Evolutionary conservation across 2,113 vertebrate genomes (phyloP).

Genomic region (Vicugna pacos): DNA sequence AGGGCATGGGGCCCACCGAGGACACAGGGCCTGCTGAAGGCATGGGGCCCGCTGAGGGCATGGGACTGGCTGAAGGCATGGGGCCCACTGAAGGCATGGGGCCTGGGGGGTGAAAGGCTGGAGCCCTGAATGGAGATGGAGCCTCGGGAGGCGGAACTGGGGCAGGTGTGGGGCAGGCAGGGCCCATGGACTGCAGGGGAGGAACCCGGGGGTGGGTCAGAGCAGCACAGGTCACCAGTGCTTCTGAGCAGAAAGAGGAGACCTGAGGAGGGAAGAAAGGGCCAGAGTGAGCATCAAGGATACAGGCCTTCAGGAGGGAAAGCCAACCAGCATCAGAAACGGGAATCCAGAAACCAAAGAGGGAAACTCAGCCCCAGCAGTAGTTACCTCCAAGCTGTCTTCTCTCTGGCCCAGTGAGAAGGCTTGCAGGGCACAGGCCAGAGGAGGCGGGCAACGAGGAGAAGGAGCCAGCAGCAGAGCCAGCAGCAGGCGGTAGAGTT

Average conservation of each 20-base stretch:
- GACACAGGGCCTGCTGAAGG: conserved; percentile 84
- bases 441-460: conserved; percentile 90
- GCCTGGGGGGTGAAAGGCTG: conserved; percentile 86
- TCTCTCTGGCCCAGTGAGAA: conserved; percentile 90
- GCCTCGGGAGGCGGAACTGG: conserved; percentile 64
- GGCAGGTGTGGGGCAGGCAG: conserved; percentile 56
- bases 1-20: neutral
- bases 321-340: neutral
- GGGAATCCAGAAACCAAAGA: neutral
- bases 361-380: rapidly evolving
- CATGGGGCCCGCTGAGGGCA: conserved; percentile 75
- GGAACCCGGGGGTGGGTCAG: conserved; percentile 92
- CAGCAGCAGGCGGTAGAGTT: conserved; percentile 91
- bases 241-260: conserved; percentile 92
- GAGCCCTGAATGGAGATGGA: conserved; percentile 76
- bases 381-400: conserved; percentile 88
- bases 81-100: conserved; percentile 76
- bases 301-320: rapidly evolving
- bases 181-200: conserved; percentile 88
- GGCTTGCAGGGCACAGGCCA: conserved; percentile 91
- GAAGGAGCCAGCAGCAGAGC: conserved; percentile 91
- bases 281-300: neutral
- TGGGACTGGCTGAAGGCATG: neutral
- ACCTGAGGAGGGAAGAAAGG: conserved; percentile 85
- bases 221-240: conserved; percentile 90